These are phyloP conservation scores for Zootermopsis nevadensis DNA, from an alignment of 2,888 invertebrate species.

Conservation along the genomic window DNA sequence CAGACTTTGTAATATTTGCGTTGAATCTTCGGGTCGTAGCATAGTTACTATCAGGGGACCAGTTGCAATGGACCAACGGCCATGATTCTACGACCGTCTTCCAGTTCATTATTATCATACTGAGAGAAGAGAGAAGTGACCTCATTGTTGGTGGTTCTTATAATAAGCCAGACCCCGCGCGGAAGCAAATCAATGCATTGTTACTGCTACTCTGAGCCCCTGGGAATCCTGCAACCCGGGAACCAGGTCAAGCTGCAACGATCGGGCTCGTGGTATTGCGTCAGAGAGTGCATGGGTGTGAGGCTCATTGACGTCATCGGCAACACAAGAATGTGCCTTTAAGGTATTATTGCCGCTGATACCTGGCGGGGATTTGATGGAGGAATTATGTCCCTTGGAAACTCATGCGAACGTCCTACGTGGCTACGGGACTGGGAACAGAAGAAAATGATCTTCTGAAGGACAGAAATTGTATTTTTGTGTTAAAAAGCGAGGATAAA, in stretches of 20 bases:
- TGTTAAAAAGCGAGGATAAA: no score
- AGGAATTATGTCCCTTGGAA: background rate
- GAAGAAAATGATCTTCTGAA: background rate
- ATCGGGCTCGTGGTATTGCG: conserved; percentile 21
- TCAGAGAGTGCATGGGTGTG: background rate
- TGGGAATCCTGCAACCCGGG: conserved; percentile 37
- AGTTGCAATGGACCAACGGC: no score
- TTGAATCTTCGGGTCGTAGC: no score
- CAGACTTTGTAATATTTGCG: no score
- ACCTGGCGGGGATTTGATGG: background rate
- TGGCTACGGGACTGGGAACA: background rate
- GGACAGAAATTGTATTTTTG: background rate
- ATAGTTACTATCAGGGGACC: no score
- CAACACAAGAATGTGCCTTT: background rate
- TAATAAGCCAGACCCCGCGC: no score
- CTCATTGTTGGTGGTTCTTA: no score
- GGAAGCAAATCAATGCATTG: conserved; percentile 8
- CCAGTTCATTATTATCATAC: no score
- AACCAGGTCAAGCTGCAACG: conserved; percentile 41
- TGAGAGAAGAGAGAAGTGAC: no score
- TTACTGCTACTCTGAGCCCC: background rate
- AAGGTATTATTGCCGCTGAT: background rate
- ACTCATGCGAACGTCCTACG: background rate
- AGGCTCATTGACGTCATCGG: conserved; percentile 27
- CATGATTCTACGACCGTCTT: no score